A percentile compares a stretch with the other conserved stretches of the same genome.
Evolutionary conservation across 2,797 vertebrate species (phyloP).

Genomic region (Lacerta agilis): DNA sequence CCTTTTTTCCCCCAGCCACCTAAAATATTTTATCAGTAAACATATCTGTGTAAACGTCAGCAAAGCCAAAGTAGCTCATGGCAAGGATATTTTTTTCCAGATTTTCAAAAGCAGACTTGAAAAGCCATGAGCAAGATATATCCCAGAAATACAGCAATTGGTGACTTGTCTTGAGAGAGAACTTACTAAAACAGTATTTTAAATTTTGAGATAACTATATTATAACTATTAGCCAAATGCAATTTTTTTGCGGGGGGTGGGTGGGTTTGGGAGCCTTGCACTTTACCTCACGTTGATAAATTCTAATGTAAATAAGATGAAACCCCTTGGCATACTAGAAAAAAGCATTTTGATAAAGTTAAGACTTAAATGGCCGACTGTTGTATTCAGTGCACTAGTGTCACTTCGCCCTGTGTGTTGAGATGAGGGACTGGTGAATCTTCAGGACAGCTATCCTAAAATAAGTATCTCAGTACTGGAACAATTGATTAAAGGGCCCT

Average conservation of each 20-base stretch:
- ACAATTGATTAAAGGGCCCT: conserved; percentile 50
- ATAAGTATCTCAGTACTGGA: conserved; percentile 25
- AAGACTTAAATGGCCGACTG: conserved; percentile 14
- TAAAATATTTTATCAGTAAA: conserved; percentile 39
- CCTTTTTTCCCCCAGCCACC: conserved; percentile 16
- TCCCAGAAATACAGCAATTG: conserved; percentile 20
- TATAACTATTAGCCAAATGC: conserved; percentile 40
- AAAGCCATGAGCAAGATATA: conserved; percentile 26
- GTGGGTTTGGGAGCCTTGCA: conserved; percentile 50
- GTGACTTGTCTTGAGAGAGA: neutral
- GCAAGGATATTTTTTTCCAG: conserved; percentile 17
- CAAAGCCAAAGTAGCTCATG: conserved; percentile 40
- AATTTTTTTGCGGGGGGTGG: conserved; percentile 1
- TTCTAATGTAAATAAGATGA: conserved; percentile 69
- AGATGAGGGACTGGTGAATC: conserved; percentile 3
- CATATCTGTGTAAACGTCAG: conserved; percentile 29
- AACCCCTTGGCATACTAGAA: conserved; percentile 61
- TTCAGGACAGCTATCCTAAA: neutral
- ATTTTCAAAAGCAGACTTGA: neutral
- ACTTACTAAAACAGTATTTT: conserved; percentile 33
- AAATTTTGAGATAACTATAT: conserved; percentile 57
- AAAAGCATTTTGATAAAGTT: conserved; percentile 5
- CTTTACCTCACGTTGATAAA: conserved; percentile 66
- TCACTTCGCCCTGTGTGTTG: conserved; percentile 58
- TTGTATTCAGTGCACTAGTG: conserved; percentile 54